Evolutionary conservation across 2,797 vertebrate species (phyloP).

Genomic region (Gouania willdenowi): DNA sequence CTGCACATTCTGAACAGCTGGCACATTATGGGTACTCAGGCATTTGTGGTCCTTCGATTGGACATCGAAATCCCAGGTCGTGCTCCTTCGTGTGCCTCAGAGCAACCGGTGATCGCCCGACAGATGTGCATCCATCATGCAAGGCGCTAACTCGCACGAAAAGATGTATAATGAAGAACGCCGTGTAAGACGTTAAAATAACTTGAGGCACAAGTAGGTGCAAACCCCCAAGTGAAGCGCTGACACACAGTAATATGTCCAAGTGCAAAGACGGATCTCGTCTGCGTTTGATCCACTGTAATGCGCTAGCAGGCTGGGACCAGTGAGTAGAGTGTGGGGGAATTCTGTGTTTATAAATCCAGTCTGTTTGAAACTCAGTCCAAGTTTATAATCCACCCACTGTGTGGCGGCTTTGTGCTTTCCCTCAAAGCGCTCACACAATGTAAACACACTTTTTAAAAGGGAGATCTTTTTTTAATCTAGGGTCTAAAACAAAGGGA

Average conservation of each 20-base stretch:
- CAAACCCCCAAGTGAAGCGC: slow-evolving; percentile 22
- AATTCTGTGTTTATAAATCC: slow-evolving; percentile 73
- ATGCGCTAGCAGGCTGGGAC: slow-evolving; percentile 64
- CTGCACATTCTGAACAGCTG: slow-evolving; percentile 79
- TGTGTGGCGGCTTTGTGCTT: slow-evolving; percentile 73
- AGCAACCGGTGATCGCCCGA: slow-evolving; percentile 26
- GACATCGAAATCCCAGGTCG: slow-evolving; percentile 55
- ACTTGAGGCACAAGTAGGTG: slow-evolving; percentile 18
- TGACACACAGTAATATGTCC: slow-evolving; percentile 31
- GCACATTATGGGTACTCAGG: slow-evolving; percentile 70
- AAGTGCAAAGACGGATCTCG: slow-evolving; percentile 42
- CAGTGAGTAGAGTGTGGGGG: slow-evolving; percentile 61
- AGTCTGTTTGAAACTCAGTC: slow-evolving; percentile 74
- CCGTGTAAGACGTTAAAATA: not conserved
- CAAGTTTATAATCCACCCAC: slow-evolving; percentile 78
- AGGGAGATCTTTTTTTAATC: slow-evolving; percentile 49
- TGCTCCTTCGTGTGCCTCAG: slow-evolving; percentile 52
- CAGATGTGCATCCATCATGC: slow-evolving; percentile 2
- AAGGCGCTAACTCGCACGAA: not conserved
- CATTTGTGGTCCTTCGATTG: slow-evolving; percentile 56
- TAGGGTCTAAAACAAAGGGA: slow-evolving; percentile 70
- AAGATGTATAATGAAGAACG: not conserved
- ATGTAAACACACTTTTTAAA: slow-evolving; percentile 72
- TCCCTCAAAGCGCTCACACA: slow-evolving; percentile 70
- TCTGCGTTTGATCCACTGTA: slow-evolving; percentile 65